Percentiles rank a stretch among this genome's conserved stretches.
phyloP scores from a whole-genome alignment of 2,797 vertebrate genomes.

The Eospalax fontanierii region DNA sequence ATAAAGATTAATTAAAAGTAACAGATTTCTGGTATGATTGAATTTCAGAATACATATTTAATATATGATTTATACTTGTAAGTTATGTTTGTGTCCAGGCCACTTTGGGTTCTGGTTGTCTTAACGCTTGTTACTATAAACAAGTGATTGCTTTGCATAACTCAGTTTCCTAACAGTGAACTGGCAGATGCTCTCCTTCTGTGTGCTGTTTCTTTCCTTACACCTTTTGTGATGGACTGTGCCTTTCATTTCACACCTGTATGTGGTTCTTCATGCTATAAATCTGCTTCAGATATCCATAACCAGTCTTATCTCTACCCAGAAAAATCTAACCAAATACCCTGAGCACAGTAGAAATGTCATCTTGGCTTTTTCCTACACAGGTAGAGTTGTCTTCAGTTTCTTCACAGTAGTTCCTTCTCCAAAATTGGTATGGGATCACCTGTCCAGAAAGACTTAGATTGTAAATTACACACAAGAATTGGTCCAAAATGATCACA shows the following conservation, averaged over 20 bases:
- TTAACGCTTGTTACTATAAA: background rate
- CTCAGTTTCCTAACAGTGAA: background rate
- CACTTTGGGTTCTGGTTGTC: background rate
- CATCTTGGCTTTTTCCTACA: background rate
- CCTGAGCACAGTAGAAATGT: background rate
- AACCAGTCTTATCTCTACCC: background rate
- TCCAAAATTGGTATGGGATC: no score
- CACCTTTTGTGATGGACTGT: background rate
- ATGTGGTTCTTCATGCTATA: background rate
- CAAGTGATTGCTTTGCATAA: background rate
- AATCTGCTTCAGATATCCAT: background rate
- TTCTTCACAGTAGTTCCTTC: no score
- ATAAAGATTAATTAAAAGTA: no score
- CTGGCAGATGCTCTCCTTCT: background rate
- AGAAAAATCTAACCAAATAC: no score
- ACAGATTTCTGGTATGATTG: no score
- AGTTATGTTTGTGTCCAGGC: background rate
- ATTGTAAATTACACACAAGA: no score
- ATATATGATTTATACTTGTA: background rate
- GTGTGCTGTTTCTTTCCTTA: background rate
- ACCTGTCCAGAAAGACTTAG: no score
- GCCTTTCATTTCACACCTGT: background rate
- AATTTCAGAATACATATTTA: constrained; percentile 3
- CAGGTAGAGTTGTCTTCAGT: background rate
- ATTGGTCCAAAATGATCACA: background rate